Evolutionary conservation across 1,140 invertebrate species (phyloP), one percentile per base, ranked within the genome.

Genomic region (Notospermus geniculatus): DNA sequence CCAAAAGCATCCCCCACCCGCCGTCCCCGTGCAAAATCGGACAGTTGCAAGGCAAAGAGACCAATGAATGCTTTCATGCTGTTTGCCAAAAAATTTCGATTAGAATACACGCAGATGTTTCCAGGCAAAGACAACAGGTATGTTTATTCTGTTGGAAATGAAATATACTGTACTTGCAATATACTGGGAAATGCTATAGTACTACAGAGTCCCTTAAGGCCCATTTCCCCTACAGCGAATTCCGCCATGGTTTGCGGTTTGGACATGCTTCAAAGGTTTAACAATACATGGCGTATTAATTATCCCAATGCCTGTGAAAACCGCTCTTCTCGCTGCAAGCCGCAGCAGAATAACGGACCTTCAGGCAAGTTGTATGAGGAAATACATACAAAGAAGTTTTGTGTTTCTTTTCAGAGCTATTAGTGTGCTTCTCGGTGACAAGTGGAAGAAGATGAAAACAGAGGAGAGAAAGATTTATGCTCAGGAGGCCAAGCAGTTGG

Each of bases 1-100:
- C 64, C 64, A 43, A 67, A 68, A 36, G 53, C 45, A 30, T 58
- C 59, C 45, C 58, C 64, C 23, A 36, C 55, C 28, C 45, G 64
- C 36, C 29, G 57, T 27, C 28, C 57, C n/a, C 57, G 54, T 22
- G 27, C 46, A 30, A 65, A 65, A 25, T 64, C 62, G 17, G 56
- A 60, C 2, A 56, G 39, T 7, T 39, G 45, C 17, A 75, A 75
- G 56, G 66, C 77, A 23, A 82, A 82, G 57, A 65, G 85, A 63
- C 85, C 85, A 19, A 86, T 86, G 85, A 86, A 86, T 73, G 85
- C 83, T 17, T 86, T 86, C 70, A 82, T 86, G 77, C 69, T 86
- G 41, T 86, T 84, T 78, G 85, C 85, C 13, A 83, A 86, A 71
- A 78, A 82, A 46, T 78, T 81, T 55, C 68, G 85, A 22, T 64